phyloP scores from a whole-genome alignment of 1,140 invertebrate genomes.

The Pogonomyrmex californicus region DNA sequence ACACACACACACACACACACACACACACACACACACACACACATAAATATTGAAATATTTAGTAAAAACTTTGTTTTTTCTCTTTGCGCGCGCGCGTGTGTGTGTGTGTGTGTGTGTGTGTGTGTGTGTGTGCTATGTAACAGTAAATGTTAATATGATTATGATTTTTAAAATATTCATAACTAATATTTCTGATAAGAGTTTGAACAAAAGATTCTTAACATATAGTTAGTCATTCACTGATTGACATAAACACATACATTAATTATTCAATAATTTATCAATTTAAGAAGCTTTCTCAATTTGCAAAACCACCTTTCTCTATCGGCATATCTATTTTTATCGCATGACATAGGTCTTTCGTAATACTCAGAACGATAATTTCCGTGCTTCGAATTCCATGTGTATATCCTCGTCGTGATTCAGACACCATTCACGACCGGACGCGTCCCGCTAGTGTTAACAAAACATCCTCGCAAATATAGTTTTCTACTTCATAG shows the following conservation, averaged over 20 bases:
- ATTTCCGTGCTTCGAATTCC: constrained; percentile 62
- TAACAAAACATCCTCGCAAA: constrained; percentile 63
- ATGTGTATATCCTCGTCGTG: constrained; percentile 31
- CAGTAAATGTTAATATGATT: background rate
- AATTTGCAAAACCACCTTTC: constrained; percentile 27
- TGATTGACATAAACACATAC: background rate
- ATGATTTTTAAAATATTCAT: background rate
- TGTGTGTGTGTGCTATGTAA: too few species aligned
- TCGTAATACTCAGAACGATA: constrained; percentile 64
- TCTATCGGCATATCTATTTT: constrained; percentile 40
- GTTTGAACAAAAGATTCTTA: background rate
- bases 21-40: too few species aligned
- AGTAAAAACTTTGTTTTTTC: too few species aligned
- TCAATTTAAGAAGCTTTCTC: constrained; percentile 15
- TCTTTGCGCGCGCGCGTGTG: too few species aligned
- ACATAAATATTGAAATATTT: too few species aligned
- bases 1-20: too few species aligned
- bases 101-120: too few species aligned
- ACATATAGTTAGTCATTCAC: constrained; percentile 4
- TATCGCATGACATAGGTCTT: constrained; percentile 48
- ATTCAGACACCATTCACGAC: constrained; percentile 61
- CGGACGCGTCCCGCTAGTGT: constrained; percentile 62
- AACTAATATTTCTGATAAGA: background rate
- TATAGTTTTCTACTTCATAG: constrained; percentile 41
- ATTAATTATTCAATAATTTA: constrained; percentile 5